phyloP scores from a whole-genome alignment of 2,113 vertebrate genomes.

The Vulpes lagopus region DNA sequence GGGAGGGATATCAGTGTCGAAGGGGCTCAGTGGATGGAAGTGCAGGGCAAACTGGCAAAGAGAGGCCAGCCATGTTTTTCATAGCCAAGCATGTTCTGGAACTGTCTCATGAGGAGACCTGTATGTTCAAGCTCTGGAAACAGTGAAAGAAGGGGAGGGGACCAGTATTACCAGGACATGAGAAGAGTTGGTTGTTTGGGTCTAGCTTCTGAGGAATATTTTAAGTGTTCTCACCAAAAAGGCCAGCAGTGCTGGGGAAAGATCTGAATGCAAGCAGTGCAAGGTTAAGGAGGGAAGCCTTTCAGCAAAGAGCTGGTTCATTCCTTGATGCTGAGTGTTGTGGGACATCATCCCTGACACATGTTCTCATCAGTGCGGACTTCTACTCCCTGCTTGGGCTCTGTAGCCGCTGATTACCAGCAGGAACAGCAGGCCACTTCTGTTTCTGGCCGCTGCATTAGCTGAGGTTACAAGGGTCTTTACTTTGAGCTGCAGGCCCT shows the following conservation, averaged over 20 bases:
- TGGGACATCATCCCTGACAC: not conserved
- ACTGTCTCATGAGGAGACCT: not conserved
- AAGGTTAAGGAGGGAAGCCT: not conserved
- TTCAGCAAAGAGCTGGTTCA: fast-evolving
- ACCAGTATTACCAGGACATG: not conserved
- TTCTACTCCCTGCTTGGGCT: not conserved
- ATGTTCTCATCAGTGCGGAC: not conserved
- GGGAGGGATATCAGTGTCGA: not conserved
- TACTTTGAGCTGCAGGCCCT: not conserved
- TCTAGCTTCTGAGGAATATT: not conserved
- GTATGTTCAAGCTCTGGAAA: not conserved
- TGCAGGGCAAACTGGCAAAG: not conserved
- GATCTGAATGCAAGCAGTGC: not conserved
- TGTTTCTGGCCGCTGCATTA: not conserved
- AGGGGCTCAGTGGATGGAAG: not conserved
- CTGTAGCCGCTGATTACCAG: fast-evolving
- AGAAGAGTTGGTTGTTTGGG: not conserved
- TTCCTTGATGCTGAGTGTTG: fast-evolving
- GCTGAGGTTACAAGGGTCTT: not conserved
- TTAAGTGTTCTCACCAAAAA: not conserved
- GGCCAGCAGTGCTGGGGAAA: fast-evolving
- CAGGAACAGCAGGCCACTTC: not conserved
- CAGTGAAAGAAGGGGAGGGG: no score
- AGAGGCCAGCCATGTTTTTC: not conserved
- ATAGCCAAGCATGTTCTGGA: not conserved